Base-by-base conservation (phyloP, 1,140 invertebrate species). In the Ceratina calcarata region DNA sequence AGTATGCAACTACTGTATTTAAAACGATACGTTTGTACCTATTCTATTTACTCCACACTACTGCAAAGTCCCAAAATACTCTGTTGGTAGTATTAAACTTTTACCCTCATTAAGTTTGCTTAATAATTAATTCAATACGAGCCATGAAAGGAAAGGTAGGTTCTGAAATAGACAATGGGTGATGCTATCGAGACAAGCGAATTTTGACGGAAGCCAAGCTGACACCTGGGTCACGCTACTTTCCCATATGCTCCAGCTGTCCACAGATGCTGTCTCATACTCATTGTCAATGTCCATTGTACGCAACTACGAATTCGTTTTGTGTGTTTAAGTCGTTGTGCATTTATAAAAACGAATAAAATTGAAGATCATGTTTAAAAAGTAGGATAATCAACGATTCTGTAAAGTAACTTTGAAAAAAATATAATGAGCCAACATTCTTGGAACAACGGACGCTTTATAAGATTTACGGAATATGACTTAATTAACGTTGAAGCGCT, bases 151-250 rank as follows among this genome's bases (percentile, higher is more conserved):
- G 15, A 64, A 6, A 24, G 37, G 7, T n/a, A 15, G 22, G 27
- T 51, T 24, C 13, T 37, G 8, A 53, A 62, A 61, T 45, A 27
- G 37, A 49, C 20, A 62, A 13, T n/a, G 32, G 22, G 12, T 2
- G 45, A 32, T 53, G 45, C 60, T 53, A 13, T 53, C 16, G 22
- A 13, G 60, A 2, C 51, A 32, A 66, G 51, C 65, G 57, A 65
- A 74, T 57, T 37, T 74, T 74, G 51, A 22, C 49, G 27, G 18
- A 65, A 24, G n/a, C 49, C 22, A n/a, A 3, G 1, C n/a, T 45
- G 27, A n/a, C 51, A 74, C 49, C 51, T 65, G 71, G 49, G 45
- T 53, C 68, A 70, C 55, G 32, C 55, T 32, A 65, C 51, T 65
- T 74, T 57, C 27, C 24, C 49, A 13, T 53, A 20, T 49, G 15